A percentile compares a stretch with the other conserved stretches of the same genome.
phyloP scores from a whole-genome alignment of 2,888 invertebrate species.

The Yponomeuta cagnagella region DNA sequence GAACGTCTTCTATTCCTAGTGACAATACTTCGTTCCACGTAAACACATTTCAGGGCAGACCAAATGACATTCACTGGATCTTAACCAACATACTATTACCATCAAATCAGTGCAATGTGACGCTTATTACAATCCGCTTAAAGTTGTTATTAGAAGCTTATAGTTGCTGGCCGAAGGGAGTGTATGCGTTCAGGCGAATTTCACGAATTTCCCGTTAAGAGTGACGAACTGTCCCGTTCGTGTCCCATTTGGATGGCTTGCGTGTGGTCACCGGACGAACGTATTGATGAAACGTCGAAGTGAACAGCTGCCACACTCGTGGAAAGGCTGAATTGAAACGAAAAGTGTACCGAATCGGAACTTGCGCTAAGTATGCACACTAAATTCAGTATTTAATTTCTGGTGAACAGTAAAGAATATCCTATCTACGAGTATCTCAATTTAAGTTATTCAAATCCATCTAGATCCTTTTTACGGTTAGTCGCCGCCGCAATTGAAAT shows the following conservation, averaged over 20 bases:
- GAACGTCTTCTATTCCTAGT: not conserved
- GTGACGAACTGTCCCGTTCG: slow-evolving; percentile 12
- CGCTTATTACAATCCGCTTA: not conserved
- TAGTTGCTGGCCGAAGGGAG: slow-evolving; percentile 25
- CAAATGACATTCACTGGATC: slow-evolving; percentile 7
- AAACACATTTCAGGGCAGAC: slow-evolving; percentile 10
- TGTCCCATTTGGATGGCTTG: slow-evolving; percentile 45
- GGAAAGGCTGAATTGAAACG: not conserved
- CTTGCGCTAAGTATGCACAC: not conserved
- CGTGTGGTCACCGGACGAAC: slow-evolving; percentile 60
- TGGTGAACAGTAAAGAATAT: no score
- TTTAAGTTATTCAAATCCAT: no score
- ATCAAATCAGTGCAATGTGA: not conserved
- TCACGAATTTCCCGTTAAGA: slow-evolving; percentile 49
- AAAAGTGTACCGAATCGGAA: not conserved
- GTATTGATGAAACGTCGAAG: not conserved
- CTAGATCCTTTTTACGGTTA: no score
- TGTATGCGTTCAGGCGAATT: slow-evolving; percentile 44
- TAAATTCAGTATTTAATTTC: no score
- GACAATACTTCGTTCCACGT: slow-evolving; percentile 11
- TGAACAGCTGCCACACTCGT: not conserved
- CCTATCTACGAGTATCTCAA: no score
- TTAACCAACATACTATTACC: not conserved
- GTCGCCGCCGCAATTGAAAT: no score
- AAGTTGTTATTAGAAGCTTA: not conserved